These are phyloP conservation scores for Seriola aureovittata DNA, from an alignment of 2,113 vertebrate genomes.

Conservation along the genomic window DNA sequence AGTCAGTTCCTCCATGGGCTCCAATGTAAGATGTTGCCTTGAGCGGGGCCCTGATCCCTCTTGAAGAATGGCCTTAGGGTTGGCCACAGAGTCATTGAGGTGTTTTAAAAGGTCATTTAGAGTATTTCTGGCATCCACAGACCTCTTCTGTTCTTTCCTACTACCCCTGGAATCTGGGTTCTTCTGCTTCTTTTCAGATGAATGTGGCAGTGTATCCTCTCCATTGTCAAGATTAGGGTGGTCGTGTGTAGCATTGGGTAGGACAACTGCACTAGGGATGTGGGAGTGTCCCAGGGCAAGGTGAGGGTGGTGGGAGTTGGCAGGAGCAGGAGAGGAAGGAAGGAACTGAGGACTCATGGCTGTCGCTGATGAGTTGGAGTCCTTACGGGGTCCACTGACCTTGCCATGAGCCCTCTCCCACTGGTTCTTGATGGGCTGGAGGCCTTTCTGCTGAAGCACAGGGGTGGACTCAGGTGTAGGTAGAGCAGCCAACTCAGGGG, in stretches of 20 bases:
- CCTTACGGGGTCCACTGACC: conserved; percentile 88
- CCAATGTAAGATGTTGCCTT: conserved; percentile 93
- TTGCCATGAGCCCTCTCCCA: conserved; percentile 90
- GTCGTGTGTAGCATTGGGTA: conserved; percentile 97
- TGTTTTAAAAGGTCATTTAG: conserved; percentile 98
- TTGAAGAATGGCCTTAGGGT: conserved; percentile 92
- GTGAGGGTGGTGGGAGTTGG: conserved; percentile 89
- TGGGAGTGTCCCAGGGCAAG: conserved; percentile 91
- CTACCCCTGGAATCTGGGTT: conserved; percentile 89
- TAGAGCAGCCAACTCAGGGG: conserved; percentile 94
- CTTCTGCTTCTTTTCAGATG: conserved; percentile 89
- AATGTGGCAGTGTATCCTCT: conserved; percentile 88
- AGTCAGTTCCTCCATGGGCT: conserved; percentile 92
- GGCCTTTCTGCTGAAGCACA: conserved; percentile 94
- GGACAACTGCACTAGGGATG: conserved; percentile 96
- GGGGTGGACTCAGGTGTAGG: conserved; percentile 97
- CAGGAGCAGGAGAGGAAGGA: conserved; percentile 89
- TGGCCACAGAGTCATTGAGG: conserved; percentile 91
- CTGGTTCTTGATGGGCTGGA: conserved; percentile 94
- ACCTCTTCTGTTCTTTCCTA: conserved; percentile 93
- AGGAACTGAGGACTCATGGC: conserved; percentile 93
- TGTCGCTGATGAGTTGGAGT: conserved; percentile 86
- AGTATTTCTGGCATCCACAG: conserved; percentile 96
- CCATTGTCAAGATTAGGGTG: conserved; percentile 88
- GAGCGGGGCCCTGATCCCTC: conserved; percentile 89